Conservation (phyloP, 2,113 vertebrate species). For the Macroglossus sobrinus region DNA sequence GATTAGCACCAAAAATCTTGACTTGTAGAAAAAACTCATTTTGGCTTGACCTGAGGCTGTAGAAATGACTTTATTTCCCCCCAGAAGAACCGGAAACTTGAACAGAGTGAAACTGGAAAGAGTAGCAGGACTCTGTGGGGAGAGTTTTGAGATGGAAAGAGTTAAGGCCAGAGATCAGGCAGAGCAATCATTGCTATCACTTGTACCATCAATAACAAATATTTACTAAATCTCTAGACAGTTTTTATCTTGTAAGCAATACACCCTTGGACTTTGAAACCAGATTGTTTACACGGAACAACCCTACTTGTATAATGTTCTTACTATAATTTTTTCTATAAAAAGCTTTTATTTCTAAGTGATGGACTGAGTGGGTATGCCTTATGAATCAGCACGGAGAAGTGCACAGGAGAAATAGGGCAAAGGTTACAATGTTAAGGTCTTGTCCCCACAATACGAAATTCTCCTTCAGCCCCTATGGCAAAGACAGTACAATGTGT, state of each 20-base stretch:
- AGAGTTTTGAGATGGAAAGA: neutral
- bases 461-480: neutral
- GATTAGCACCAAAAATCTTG: neutral
- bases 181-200: neutral
- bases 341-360: neutral
- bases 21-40: neutral
- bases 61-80: neutral
- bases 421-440: neutral
- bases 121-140: neutral
- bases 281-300: neutral
- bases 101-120: neutral
- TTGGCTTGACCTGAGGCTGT: neutral
- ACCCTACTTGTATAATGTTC: neutral
- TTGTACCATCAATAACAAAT: neutral
- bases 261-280: neutral
- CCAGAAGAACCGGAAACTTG: neutral
- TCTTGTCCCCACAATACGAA: neutral
- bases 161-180: neutral
- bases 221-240: conserved; percentile 1
- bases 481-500: neutral
- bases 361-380: neutral
- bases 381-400: neutral
- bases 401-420: neutral
- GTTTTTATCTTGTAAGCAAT: neutral
- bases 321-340: neutral